A percentile compares a stretch with the other conserved stretches of the same genome.
Conservation (phyloP, 2,113 vertebrate species). For the Atractosteus spatula region DNA sequence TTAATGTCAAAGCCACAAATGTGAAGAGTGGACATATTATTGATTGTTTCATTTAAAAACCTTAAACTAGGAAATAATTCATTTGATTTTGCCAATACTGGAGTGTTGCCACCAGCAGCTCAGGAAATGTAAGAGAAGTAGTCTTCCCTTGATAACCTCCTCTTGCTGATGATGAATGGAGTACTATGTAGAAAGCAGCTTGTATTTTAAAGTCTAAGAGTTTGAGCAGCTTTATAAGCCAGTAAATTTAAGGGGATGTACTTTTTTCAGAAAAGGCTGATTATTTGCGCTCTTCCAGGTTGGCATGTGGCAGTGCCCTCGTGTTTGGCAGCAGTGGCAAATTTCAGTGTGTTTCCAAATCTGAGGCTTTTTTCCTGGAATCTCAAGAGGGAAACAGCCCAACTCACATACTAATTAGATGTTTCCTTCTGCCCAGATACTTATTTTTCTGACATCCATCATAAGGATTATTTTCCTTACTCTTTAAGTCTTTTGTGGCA, state of each 20-base stretch:
- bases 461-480: slow-evolving; percentile 43
- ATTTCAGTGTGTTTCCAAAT: slow-evolving; percentile 44
- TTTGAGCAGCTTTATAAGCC: slow-evolving; percentile 60
- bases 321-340: slow-evolving; percentile 58
- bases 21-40: slow-evolving; percentile 50
- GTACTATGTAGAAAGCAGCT: slow-evolving; percentile 85
- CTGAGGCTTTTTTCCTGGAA: slow-evolving; percentile 28
- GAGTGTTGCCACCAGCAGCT: slow-evolving; percentile 78
- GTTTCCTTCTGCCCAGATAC: slow-evolving; percentile 48
- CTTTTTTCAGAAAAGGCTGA: slow-evolving; percentile 46
- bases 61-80: slow-evolving; percentile 86
- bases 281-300: slow-evolving; percentile 47
- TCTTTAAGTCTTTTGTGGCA: slow-evolving; percentile 23
- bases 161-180: slow-evolving; percentile 88
- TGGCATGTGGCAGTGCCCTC: slow-evolving; percentile 37
- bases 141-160: slow-evolving; percentile 80
- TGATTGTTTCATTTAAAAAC: slow-evolving; percentile 75
- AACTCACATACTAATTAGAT: slow-evolving; percentile 50
- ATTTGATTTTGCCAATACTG: slow-evolving; percentile 83
- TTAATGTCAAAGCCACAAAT: not conserved
- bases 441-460: slow-evolving; percentile 55
- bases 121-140: slow-evolving; percentile 79
- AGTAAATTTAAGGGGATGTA: slow-evolving; percentile 58
- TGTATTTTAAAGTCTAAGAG: slow-evolving; percentile 78
- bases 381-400: slow-evolving; percentile 39